These are phyloP conservation scores for Melolontha melolontha DNA, from an alignment of 2,888 invertebrate genomes.

Conservation along the genomic window DNA sequence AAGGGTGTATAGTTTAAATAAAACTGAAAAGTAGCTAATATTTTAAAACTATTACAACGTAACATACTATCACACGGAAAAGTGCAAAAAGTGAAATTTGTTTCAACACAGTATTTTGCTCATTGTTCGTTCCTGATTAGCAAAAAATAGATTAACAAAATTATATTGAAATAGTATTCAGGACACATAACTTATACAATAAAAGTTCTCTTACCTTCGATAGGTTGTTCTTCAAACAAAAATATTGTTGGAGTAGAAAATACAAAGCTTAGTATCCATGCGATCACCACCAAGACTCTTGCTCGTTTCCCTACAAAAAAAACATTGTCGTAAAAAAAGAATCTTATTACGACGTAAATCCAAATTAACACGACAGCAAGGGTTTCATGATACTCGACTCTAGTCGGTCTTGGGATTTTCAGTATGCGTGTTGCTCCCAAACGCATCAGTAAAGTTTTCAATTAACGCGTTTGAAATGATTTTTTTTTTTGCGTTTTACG, in stretches of 20 bases:
- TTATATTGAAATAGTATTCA: too few species aligned
- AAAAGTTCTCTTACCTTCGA: conserved; percentile 72
- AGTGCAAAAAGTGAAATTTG: too few species aligned
- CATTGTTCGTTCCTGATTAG: too few species aligned
- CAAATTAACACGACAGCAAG: conserved; percentile 31
- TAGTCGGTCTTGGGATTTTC: conserved; percentile 3
- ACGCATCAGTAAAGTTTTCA: conserved; percentile 20
- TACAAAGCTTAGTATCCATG: conserved; percentile 85
- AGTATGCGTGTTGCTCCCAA: background rate
- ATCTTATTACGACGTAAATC: conserved; percentile 36
- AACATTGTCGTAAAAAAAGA: conserved; percentile 6
- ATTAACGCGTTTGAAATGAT: conserved; percentile 23
- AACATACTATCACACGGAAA: too few species aligned
- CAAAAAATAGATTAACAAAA: too few species aligned
- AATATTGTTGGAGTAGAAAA: conserved; percentile 87
- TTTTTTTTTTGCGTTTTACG: conserved; percentile 15
- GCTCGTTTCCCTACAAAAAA: conserved; percentile 84
- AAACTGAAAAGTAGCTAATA: too few species aligned
- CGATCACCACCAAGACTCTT: conserved; percentile 79
- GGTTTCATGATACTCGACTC: background rate
- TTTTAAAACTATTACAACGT: too few species aligned
- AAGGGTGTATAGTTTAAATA: too few species aligned
- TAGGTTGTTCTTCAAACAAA: conserved; percentile 82
- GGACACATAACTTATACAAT: background rate
- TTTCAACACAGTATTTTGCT: too few species aligned